A percentile compares a stretch with the other conserved stretches of the same genome.
These are phyloP conservation scores for Chondrilla cf. caribensis DNA, from an alignment of 37 sponge, comb jelly and placozoan species.

Conservation along the genomic window DNA sequence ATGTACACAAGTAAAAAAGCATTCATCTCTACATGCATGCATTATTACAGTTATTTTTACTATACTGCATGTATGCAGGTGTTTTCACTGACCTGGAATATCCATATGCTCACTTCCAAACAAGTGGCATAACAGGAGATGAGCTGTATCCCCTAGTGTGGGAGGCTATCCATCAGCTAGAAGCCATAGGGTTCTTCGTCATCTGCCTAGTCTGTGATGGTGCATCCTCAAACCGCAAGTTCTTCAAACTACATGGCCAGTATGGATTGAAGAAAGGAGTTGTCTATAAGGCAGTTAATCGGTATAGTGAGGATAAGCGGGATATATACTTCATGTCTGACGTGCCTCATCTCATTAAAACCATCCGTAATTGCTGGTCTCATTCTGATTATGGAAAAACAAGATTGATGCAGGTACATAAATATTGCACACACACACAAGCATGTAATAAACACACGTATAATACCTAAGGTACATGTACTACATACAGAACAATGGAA, in stretches of 20 bases:
- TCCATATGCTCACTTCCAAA: conserved; percentile 23
- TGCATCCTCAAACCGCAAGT: conserved; percentile 16
- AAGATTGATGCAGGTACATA: background rate
- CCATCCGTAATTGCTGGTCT: background rate
- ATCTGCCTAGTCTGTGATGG: conserved; percentile 22
- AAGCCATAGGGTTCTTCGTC: background rate
- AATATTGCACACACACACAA: too few species aligned
- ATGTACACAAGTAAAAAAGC: background rate
- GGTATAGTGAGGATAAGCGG: background rate
- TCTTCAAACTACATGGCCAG: background rate
- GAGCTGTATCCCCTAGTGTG: background rate
- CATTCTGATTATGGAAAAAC: background rate
- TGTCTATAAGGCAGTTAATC: background rate
- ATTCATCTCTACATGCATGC: background rate
- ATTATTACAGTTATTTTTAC: background rate
- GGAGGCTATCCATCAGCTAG: background rate
- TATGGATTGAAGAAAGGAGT: background rate
- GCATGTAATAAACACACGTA: too few species aligned
- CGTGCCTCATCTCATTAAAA: conserved; percentile 4
- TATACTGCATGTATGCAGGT: background rate
- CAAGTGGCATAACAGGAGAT: background rate
- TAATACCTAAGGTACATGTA: too few species aligned
- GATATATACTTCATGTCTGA: conserved; percentile 16
- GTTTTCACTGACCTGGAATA: background rate
- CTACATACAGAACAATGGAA: conserved; percentile 3